These are phyloP conservation scores for Papilio helenus DNA, from an alignment of 1,140 invertebrate species.

Conservation along the genomic window DNA sequence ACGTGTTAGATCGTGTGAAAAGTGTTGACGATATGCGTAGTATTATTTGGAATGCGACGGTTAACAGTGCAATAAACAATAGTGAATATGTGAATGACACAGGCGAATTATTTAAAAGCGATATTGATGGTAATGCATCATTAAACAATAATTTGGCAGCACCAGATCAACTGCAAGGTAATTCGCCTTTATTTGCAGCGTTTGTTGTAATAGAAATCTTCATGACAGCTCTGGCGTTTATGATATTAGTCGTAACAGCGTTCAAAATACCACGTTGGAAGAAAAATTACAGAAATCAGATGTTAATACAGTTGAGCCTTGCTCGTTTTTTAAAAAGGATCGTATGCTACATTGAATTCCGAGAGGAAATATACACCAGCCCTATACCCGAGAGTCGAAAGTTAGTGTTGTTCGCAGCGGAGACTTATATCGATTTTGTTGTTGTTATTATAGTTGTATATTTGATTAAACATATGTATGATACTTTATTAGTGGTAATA, in stretches of 20 bases:
- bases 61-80: slow-evolving; percentile 13
- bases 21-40: neutral
- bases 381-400: slow-evolving; percentile 30
- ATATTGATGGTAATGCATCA: neutral
- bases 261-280: slow-evolving; percentile 63
- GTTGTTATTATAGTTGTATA: slow-evolving; percentile 67
- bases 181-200: slow-evolving; percentile 53
- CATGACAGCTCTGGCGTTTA: slow-evolving; percentile 67
- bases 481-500: slow-evolving; percentile 70
- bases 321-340: slow-evolving; percentile 67
- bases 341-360: slow-evolving; percentile 56
- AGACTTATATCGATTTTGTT: slow-evolving; percentile 72
- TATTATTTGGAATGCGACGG: neutral
- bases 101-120: neutral
- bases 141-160: neutral
- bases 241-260: slow-evolving; percentile 61
- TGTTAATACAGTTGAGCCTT: slow-evolving; percentile 71
- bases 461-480: slow-evolving; percentile 76
- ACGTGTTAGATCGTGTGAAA: slow-evolving; percentile 1
- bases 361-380: slow-evolving; percentile 46
- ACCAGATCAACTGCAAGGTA: slow-evolving; percentile 45
- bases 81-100: slow-evolving; percentile 18
- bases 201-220: slow-evolving; percentile 68
- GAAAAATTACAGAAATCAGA: slow-evolving; percentile 75
- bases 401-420: slow-evolving; percentile 46